Evolutionary conservation across 2,888 invertebrate genomes (phyloP).

Genomic region (Timema cristinae): DNA sequence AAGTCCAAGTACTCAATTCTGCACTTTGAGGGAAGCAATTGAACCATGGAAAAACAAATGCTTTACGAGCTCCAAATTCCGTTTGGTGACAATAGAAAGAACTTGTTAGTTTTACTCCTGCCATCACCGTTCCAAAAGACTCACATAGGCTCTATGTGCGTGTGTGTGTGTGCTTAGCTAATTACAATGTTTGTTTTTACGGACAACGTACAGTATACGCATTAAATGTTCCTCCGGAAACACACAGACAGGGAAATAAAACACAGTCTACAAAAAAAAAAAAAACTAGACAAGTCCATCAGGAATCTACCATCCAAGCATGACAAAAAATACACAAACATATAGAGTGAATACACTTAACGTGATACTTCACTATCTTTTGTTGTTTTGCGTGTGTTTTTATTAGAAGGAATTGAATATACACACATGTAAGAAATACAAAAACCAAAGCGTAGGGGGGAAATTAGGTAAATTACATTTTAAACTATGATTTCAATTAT

Average conservation of each 20-base stretch:
- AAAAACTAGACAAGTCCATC: constrained; percentile 12
- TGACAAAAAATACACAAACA: neutral
- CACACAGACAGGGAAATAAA: neutral
- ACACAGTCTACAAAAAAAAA: neutral
- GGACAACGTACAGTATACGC: constrained; percentile 7
- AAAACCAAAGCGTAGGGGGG: too few species aligned
- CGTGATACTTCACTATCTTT: too few species aligned
- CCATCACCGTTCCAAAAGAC: neutral
- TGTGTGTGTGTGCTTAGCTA: neutral
- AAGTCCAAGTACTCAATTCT: neutral
- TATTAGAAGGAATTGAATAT: too few species aligned
- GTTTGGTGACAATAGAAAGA: neutral
- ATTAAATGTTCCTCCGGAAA: constrained; percentile 12
- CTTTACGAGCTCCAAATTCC: constrained; percentile 5
- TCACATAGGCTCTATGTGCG: neutral
- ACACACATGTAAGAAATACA: too few species aligned
- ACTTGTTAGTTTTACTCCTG: constrained; percentile 8
- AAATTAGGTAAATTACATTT: too few species aligned
- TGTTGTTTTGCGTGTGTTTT: too few species aligned
- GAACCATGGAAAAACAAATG: constrained; percentile 11
- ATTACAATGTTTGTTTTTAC: constrained; percentile 15
- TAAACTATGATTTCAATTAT: too few species aligned
- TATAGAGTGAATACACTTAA: too few species aligned
- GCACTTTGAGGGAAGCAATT: constrained; percentile 11
- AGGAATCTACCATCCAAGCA: neutral